Percentiles rank a stretch among this genome's conserved stretches.
Evolutionary conservation across 2,113 vertebrate genomes (phyloP).

Genomic region (Nothoprocta perdicaria): DNA sequence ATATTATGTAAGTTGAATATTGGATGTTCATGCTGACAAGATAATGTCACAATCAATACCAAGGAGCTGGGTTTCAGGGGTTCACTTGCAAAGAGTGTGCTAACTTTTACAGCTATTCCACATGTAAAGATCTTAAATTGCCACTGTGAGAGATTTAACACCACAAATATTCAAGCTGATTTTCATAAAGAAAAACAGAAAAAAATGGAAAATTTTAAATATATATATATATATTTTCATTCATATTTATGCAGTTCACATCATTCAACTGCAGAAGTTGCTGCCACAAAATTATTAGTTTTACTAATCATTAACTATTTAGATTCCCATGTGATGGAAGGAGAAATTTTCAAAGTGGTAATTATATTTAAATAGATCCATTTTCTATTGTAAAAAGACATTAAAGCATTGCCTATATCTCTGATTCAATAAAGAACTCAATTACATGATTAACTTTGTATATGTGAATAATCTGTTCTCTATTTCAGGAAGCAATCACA

Average conservation of each 20-base stretch:
- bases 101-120: constrained; percentile 43
- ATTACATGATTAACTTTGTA: not conserved
- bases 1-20: constrained; percentile 38
- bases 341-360: not conserved
- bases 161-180: not conserved
- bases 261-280: not conserved
- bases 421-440: not conserved
- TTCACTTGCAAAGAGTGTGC: constrained; percentile 44
- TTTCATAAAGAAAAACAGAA: not conserved
- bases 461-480: not conserved
- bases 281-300: not conserved
- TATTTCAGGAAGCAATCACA: not conserved
- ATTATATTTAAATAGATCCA: not conserved
- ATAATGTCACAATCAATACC: constrained; percentile 51
- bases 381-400: not conserved
- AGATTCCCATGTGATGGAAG: not conserved
- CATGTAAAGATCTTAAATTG: not conserved
- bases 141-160: not conserved
- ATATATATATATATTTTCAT: too few relatives aligned
- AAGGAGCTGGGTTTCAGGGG: not conserved
- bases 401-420: not conserved
- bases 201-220: too few relatives aligned
- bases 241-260: not conserved
- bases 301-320: not conserved
- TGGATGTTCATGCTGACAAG: constrained; percentile 56